Conservation (phyloP, 2,113 vertebrate species). For the Apaloderma vittatum region DNA sequence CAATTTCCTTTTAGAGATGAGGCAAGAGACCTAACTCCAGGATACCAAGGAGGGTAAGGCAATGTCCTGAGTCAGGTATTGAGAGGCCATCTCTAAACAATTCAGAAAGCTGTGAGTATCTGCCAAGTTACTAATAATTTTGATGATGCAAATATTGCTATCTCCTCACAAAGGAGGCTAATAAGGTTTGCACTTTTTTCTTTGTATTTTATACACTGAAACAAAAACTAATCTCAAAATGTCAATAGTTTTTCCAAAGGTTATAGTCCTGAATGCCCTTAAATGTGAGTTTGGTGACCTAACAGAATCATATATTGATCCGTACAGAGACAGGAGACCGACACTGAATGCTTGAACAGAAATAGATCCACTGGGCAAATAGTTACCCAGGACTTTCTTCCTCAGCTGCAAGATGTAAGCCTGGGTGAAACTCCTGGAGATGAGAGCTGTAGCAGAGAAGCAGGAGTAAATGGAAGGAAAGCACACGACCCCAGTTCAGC, state of each 20-base stretch:
- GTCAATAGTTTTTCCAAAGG: background rate
- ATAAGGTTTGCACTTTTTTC: background rate
- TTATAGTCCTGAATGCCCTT: slow-evolving; percentile 6
- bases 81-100: background rate
- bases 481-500: background rate
- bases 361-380: background rate
- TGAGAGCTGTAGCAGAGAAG: background rate
- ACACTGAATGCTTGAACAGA: background rate
- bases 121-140: background rate
- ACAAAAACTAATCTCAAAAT: background rate
- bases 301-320: background rate
- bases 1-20: background rate
- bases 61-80: background rate
- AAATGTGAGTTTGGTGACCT: background rate
- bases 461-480: background rate
- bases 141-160: background rate
- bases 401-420: background rate
- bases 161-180: background rate
- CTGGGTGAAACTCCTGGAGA: background rate
- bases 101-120: background rate
- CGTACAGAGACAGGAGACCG: background rate
- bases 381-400: background rate
- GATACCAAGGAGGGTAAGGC: background rate
- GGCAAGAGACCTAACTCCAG: background rate
- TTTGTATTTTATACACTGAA: background rate